A percentile compares a stretch with the other conserved stretches of the same genome.
phyloP scores from a whole-genome alignment of 64 coral and sea anemone species.

The Pocillopora damicornis region DNA sequence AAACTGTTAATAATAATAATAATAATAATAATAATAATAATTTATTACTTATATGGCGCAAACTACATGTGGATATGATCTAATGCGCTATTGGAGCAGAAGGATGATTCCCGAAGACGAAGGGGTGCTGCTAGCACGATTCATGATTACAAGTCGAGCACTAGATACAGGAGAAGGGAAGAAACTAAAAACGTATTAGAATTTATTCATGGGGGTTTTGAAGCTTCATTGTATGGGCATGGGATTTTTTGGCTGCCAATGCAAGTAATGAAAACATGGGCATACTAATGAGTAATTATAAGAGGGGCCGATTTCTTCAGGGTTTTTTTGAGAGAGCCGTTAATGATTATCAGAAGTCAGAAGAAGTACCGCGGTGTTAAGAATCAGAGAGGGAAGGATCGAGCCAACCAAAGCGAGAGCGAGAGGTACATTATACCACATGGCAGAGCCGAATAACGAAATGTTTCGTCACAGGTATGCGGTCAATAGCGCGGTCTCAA shows the following conservation, averaged over 20 bases:
- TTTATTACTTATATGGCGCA: too few relatives aligned
- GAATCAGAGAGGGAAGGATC: too few relatives aligned
- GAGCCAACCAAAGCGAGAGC: too few relatives aligned
- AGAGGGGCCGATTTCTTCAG: constrained; percentile 30
- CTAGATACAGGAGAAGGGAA: constrained; percentile 21
- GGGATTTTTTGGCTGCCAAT: constrained; percentile 27
- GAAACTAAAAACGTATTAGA: constrained; percentile 15
- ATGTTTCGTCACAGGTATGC: too few relatives aligned
- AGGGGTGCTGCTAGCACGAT: neutral
- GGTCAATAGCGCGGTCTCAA: too few relatives aligned
- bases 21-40: too few relatives aligned
- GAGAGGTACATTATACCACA: too few relatives aligned
- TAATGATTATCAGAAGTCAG: constrained; percentile 32
- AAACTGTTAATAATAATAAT: too few relatives aligned
- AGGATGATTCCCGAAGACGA: too few relatives aligned
- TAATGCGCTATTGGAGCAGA: too few relatives aligned
- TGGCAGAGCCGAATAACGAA: too few relatives aligned
- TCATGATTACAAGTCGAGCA: constrained; percentile 31
- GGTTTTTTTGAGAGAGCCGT: constrained; percentile 48
- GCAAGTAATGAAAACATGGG: constrained; percentile 22
- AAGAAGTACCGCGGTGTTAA: neutral
- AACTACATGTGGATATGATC: too few relatives aligned
- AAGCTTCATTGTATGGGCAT: constrained; percentile 35
- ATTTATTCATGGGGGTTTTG: constrained; percentile 41
- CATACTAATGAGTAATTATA: constrained; percentile 20